Evolutionary conservation across 2,113 vertebrate genomes (phyloP).

Genomic region (Ginglymostoma cirratum): DNA sequence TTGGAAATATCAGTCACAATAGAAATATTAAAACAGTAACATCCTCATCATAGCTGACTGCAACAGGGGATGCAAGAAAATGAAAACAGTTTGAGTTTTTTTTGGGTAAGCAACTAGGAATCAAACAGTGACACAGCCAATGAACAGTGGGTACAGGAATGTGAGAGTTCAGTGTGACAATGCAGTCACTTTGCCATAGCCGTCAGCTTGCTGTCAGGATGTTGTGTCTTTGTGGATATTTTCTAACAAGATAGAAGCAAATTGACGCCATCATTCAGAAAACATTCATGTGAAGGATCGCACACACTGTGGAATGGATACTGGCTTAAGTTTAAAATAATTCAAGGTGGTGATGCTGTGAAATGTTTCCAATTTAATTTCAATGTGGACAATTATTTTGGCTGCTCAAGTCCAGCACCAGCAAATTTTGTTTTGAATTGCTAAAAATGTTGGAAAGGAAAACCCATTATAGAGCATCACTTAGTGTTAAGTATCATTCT

Average conservation of each 20-base stretch:
- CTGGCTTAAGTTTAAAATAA: background rate
- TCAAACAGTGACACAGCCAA: background rate
- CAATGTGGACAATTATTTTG: background rate
- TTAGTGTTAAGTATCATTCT: background rate
- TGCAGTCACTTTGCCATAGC: background rate
- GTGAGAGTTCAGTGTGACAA: background rate
- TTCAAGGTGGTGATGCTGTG: background rate
- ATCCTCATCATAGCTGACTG: background rate
- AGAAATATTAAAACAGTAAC: background rate
- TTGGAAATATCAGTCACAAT: background rate
- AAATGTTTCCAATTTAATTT: background rate
- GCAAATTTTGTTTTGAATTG: background rate
- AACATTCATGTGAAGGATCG: background rate
- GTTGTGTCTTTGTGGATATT: background rate
- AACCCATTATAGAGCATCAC: too few relatives aligned
- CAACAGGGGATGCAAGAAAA: background rate
- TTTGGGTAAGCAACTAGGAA: background rate
- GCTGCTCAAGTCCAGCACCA: background rate
- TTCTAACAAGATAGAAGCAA: background rate
- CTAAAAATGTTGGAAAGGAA: too few relatives aligned
- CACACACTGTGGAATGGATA: too few relatives aligned
- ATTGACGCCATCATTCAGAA: background rate
- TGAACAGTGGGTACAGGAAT: background rate
- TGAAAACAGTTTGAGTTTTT: background rate
- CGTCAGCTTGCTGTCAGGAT: too few relatives aligned